Percentiles rank a stretch among this genome's conserved stretches.
Conservation (phyloP, 2,888 invertebrate species). For the Synanthedon myopaeformis region DNA sequence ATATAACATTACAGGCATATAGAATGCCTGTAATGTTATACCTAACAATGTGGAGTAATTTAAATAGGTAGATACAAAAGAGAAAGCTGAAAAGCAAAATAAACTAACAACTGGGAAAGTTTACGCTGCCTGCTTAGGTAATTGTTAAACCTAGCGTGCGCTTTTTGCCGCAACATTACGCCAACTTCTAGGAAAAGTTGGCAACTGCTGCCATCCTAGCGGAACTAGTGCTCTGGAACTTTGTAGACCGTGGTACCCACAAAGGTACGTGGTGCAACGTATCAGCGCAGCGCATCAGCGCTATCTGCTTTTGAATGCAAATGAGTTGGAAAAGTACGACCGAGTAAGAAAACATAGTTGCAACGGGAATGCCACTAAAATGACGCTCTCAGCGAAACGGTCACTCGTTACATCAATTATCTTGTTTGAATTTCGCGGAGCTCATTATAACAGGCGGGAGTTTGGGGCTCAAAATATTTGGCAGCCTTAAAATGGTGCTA, state of each 20-base stretch:
- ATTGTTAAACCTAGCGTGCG: conserved; percentile 66
- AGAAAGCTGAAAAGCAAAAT: conserved; percentile 1
- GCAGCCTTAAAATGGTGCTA: background rate
- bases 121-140: conserved; percentile 57
- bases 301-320: conserved; percentile 70
- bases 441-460: background rate
- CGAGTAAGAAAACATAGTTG: conserved; percentile 55
- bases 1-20: no score
- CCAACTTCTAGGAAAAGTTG: conserved; percentile 56
- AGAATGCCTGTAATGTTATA: no score
- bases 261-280: conserved; percentile 44
- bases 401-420: background rate
- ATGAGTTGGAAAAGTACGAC: conserved; percentile 67
- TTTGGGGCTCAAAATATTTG: background rate
- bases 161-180: conserved; percentile 65
- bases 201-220: conserved; percentile 43
- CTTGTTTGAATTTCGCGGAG: background rate
- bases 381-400: conserved; percentile 16
- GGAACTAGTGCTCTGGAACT: conserved; percentile 45
- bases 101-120: conserved; percentile 41
- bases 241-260: conserved; percentile 60
- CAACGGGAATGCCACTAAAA: conserved; percentile 19
- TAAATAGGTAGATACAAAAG: background rate
- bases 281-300: conserved; percentile 55
- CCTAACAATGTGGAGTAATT: no score